Evolutionary conservation across 2,113 vertebrate genomes (phyloP), one percentile per base, ranked within the genome.

Genomic region (Chamaetylas fuelleborni): DNA sequence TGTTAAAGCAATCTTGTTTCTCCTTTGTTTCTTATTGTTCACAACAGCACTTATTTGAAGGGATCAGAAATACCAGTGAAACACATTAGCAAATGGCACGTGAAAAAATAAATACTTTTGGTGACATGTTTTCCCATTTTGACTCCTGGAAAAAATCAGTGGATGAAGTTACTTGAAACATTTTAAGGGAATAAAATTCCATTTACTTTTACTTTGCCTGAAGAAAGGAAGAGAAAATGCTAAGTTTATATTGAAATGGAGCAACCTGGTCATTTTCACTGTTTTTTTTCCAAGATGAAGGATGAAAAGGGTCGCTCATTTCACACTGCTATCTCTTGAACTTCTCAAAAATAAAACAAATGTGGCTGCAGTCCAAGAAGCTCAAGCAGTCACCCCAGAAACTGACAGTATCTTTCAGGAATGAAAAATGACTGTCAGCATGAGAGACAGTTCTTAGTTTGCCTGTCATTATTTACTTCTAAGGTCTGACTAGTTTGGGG

Each of bases 391-490:
- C 90, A 92, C 78, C 80, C 85, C 93, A 96, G 92, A 91, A 60
- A 69, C 89, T 57, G 47, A 78, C 74, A 73, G 74, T 77, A 47
- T 94, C 43, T 88, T 93, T 80, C n/a, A n/a, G 19, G 70, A 96
- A 66, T 77, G 86, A 96, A 91, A 95, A 96, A 95, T 87, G 25
- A 73, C 82, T 94, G 50, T 71, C 95, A 91, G 90, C 58, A 65
- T 95, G 96, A 96, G 93, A 64, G 92, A 90, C 57, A 95, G 51
- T 81, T 82, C 74, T 91, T 42, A 67, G 62, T 90, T 96, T 88
- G 53, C 80, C 88, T 93, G 86, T 93, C 84, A 92, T 96, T 67
- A 86, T 93, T 96, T 85, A 95, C 58, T 90, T 53, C 81, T 48
- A 64, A 94, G 53, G 23, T 65, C 67, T 91, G 61, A 88, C 80